These are phyloP conservation scores for Montipora cactus DNA, from an alignment of 64 coral and sea anemone species.

Conservation along the genomic window DNA sequence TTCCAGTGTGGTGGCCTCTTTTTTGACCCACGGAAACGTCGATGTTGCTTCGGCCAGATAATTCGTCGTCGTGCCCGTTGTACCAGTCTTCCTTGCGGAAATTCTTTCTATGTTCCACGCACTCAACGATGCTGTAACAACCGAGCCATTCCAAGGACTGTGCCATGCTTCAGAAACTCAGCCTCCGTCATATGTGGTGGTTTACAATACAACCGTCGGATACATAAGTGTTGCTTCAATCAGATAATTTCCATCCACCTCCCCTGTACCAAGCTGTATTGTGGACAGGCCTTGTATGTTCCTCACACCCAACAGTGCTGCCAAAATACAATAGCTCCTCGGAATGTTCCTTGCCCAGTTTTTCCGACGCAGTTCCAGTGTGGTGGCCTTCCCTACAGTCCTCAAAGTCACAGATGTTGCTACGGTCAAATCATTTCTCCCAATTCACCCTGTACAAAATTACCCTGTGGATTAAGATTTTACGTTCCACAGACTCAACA, in stretches of 20 bases:
- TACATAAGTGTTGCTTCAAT: constrained; percentile 25
- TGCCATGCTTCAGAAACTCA: background rate
- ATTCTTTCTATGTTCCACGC: background rate
- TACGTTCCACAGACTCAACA: background rate
- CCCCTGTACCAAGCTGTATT: background rate
- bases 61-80: background rate
- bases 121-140: background rate
- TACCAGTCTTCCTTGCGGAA: background rate
- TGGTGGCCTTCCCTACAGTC: background rate
- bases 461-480: background rate
- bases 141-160: background rate
- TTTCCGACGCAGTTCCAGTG: background rate
- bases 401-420: constrained; percentile 10
- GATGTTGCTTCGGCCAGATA: constrained; percentile 35
- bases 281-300: constrained; percentile 15
- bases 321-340: background rate
- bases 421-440: constrained; percentile 18
- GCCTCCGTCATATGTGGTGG: background rate
- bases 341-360: background rate
- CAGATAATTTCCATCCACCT: background rate
- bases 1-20: background rate
- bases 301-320: constrained; percentile 41
- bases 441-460: background rate
- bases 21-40: background rate
- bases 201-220: background rate